Evolutionary conservation across 2,888 invertebrate genomes (phyloP), one percentile per base, ranked within the genome.

Genomic region (Eupithecia dodoneata): DNA sequence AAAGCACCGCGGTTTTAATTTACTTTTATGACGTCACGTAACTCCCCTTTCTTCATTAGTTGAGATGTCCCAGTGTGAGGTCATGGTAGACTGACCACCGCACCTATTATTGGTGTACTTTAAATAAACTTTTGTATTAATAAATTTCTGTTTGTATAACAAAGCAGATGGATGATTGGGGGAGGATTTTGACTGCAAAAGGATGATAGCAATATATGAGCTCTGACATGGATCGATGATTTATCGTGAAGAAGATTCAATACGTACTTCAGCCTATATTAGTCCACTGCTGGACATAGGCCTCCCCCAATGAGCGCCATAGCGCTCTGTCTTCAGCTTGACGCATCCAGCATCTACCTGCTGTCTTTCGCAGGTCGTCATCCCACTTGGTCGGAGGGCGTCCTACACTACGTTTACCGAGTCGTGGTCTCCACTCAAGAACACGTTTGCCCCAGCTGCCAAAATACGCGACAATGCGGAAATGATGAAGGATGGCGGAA

Each of bases 51-150:
- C 45, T 69, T 69, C 42, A 45, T 69, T 69, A 45, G 45, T 18
- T 71, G 52, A 49, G 69, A 45, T 47, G 69, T 70, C 18, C 69
- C 45, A 18, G 41, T 49, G 18, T 73, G 70, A 66, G 13, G 66
- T 45, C 45, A 66, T 44, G 52, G 66, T 41, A 47, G 18, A 45
- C 52, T 42, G 71, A 13, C 70, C 70, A 70, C 47, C 70, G 30
- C 70, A 70, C 45, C 70, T 49, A 18, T 47, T 9, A 47, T 12
- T 66, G 30, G 15, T 1, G 3, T 7, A 45, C 42, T 45, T 44
- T 67, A 44, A 44, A n/a, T 44, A 45, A 15, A 42, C 42, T 41
- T 66, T 15, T 66, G 63, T 66, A 18, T 42, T 13, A 5, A 42
- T 66, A 66, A 12, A 18, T 59, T 15, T 3, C n/a, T 59, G 18